These are phyloP conservation scores for Lycia hirtaria DNA, from an alignment of 2,888 invertebrate species.

Conservation along the genomic window DNA sequence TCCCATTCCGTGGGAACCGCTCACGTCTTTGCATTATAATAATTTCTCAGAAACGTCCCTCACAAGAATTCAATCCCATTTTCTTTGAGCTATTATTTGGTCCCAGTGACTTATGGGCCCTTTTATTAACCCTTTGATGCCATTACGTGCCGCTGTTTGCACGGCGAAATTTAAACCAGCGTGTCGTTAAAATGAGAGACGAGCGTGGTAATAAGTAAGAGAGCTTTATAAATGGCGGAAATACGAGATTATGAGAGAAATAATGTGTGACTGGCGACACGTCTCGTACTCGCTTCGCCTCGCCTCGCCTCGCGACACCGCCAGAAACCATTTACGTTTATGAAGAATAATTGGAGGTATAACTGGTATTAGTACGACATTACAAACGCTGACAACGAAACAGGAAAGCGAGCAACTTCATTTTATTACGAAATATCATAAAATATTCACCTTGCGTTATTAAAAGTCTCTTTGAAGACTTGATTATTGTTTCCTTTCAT, in stretches of 20 bases:
- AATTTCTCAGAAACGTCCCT: slow-evolving; percentile 47
- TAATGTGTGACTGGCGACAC: slow-evolving; percentile 48
- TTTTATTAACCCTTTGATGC: slow-evolving; percentile 48
- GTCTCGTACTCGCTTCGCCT: slow-evolving; percentile 41
- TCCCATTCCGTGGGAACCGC: slow-evolving; percentile 44
- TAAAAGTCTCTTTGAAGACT: slow-evolving; percentile 32
- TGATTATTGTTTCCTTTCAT: slow-evolving; percentile 41
- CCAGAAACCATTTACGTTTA: slow-evolving; percentile 48
- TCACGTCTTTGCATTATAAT: slow-evolving; percentile 46
- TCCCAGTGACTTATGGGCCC: slow-evolving; percentile 45
- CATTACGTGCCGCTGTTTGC: slow-evolving; percentile 28
- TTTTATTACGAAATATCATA: slow-evolving; percentile 25
- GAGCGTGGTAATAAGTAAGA: slow-evolving; percentile 48
- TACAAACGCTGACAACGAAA: slow-evolving; percentile 44
- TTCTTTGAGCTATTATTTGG: slow-evolving; percentile 37
- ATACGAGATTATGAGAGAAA: slow-evolving; percentile 52
- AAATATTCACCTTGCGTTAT: slow-evolving; percentile 24
- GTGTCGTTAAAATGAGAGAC: slow-evolving; percentile 30
- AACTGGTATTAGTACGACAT: slow-evolving; percentile 44
- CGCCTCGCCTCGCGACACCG: slow-evolving; percentile 34
- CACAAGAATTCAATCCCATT: slow-evolving; percentile 45
- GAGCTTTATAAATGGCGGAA: slow-evolving; percentile 54
- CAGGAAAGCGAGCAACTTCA: slow-evolving; percentile 42
- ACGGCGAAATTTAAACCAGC: slow-evolving; percentile 53
- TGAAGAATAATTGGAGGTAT: slow-evolving; percentile 49